These are phyloP conservation scores for Cheilosia vernalis DNA, from an alignment of 2,888 invertebrate genomes.

Conservation along the genomic window DNA sequence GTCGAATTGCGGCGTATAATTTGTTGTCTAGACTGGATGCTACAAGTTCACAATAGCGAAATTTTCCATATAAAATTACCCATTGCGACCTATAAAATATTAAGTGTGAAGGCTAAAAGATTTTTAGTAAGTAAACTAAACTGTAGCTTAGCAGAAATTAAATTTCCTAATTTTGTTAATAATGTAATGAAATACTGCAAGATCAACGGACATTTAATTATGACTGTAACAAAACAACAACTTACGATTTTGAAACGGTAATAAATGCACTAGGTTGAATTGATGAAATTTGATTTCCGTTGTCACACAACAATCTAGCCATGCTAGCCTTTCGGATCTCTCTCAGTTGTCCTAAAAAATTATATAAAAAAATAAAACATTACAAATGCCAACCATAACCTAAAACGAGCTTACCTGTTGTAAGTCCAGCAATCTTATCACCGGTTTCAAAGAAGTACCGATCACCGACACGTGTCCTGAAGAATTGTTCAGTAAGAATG, in stretches of 20 bases:
- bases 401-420: constrained; percentile 83
- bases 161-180: neutral
- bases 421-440: constrained; percentile 86
- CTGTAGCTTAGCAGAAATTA: too few species aligned
- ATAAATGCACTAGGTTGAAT: constrained; percentile 89
- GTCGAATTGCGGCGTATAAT: too few species aligned
- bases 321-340: constrained; percentile 91
- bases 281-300: constrained; percentile 87
- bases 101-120: too few species aligned
- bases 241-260: constrained; percentile 86
- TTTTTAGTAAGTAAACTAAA: too few species aligned
- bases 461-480: constrained; percentile 92
- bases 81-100: too few species aligned
- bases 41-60: too few species aligned
- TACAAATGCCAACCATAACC: neutral
- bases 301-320: constrained; percentile 92
- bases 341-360: constrained; percentile 86
- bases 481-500: constrained; percentile 94
- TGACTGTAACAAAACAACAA: constrained; percentile 41
- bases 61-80: too few species aligned
- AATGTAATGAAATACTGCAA: neutral
- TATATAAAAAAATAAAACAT: neutral
- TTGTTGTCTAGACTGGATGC: too few species aligned
- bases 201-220: too few species aligned
- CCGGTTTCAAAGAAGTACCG: constrained; percentile 93